Percentiles rank a stretch among this genome's conserved stretches.
phyloP scores from a whole-genome alignment of 2,113 vertebrate species.

The Paradisaea rubra region DNA sequence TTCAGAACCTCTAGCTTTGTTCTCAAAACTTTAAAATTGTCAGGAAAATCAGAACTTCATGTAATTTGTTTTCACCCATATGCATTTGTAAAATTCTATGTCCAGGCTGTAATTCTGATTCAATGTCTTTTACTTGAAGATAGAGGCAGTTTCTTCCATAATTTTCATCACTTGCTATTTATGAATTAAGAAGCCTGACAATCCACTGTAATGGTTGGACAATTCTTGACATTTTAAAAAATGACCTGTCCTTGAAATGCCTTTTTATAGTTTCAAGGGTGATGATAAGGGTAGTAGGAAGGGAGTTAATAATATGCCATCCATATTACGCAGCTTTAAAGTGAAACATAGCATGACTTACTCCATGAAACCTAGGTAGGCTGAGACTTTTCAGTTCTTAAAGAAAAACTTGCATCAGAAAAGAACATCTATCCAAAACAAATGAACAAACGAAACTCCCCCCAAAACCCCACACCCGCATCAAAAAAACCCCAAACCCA shows the following conservation, averaged over 20 bases:
- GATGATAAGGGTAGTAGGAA: neutral
- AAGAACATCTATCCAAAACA: neutral
- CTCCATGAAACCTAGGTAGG: neutral
- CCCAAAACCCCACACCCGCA: neutral
- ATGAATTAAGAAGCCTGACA: neutral
- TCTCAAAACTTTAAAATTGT: neutral
- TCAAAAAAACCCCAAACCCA: neutral
- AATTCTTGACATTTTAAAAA: neutral
- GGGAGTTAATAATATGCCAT: neutral
- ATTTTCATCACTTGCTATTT: neutral
- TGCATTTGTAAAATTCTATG: neutral
- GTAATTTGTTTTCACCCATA: neutral
- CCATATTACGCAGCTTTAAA: neutral
- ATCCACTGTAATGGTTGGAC: neutral
- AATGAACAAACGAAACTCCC: neutral
- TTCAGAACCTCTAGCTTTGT: conserved; percentile 1
- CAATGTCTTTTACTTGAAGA: conserved; percentile 7
- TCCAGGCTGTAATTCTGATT: neutral
- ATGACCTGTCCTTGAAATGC: neutral
- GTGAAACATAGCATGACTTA: neutral
- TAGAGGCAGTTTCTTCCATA: neutral
- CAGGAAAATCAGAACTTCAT: neutral
- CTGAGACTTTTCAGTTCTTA: neutral
- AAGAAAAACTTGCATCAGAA: neutral
- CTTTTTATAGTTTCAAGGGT: neutral